phyloP scores from a whole-genome alignment of 2,113 vertebrate genomes.

The Polypterus senegalus region DNA sequence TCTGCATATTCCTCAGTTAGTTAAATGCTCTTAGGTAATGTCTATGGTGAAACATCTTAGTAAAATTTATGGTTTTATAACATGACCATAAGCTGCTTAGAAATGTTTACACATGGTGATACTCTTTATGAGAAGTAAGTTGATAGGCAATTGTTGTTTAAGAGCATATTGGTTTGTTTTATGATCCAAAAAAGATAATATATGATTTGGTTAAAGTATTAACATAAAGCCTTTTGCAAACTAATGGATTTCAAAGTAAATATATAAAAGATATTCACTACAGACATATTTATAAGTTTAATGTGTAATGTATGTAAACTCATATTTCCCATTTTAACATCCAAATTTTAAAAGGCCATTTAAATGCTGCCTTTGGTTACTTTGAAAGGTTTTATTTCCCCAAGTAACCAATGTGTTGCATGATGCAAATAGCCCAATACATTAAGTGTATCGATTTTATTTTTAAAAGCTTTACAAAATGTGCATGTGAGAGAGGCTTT shows the following conservation, averaged over 20 bases:
- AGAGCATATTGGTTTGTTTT: conserved; percentile 4
- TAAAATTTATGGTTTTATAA: conserved; percentile 35
- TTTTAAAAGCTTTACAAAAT: too few species aligned
- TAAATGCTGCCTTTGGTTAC: too few species aligned
- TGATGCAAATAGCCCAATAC: too few species aligned
- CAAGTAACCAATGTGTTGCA: too few species aligned
- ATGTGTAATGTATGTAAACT: too few species aligned
- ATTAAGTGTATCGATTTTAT: too few species aligned
- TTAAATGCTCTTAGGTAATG: too few species aligned
- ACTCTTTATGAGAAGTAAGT: conserved; percentile 20
- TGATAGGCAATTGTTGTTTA: conserved; percentile 11
- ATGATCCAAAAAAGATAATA: conserved; percentile 17
- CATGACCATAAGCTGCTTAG: conserved; percentile 28
- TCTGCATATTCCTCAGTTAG: too few species aligned
- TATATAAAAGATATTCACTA: conserved; percentile 1
- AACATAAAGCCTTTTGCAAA: conserved; percentile 9
- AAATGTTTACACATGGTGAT: conserved; percentile 20
- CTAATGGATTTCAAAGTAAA: conserved; percentile 6
- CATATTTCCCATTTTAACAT: too few species aligned
- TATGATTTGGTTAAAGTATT: conserved; percentile 14
- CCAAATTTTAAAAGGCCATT: too few species aligned
- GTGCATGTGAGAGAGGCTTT: too few species aligned
- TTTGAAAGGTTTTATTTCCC: too few species aligned
- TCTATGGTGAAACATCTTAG: conserved; percentile 26
- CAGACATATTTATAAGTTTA: not conserved